Evolutionary conservation across 1,140 invertebrate genomes (phyloP).

Genomic region (Lasioglossum baleicum): DNA sequence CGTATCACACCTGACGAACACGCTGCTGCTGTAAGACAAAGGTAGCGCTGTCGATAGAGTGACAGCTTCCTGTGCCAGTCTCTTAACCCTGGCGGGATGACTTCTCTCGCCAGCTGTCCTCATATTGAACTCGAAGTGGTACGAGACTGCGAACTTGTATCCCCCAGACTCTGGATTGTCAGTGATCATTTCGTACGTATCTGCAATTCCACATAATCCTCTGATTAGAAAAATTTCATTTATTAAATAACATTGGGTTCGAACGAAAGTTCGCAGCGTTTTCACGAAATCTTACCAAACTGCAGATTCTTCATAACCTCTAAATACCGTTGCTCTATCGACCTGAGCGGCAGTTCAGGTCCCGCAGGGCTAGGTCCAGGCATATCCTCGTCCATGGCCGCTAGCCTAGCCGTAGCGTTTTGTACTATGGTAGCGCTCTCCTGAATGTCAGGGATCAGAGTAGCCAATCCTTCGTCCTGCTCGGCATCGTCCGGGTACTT

Average conservation of each 20-base stretch:
- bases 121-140: slow-evolving; percentile 95
- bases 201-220: slow-evolving; percentile 77
- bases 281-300: slow-evolving; percentile 84
- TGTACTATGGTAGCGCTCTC: slow-evolving; percentile 89
- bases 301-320: slow-evolving; percentile 93
- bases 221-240: no score
- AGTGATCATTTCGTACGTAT: slow-evolving; percentile 94
- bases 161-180: slow-evolving; percentile 87
- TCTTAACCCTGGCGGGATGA: slow-evolving; percentile 92
- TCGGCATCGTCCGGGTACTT: slow-evolving; percentile 85
- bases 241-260: no score
- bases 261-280: no score
- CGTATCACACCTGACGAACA: slow-evolving; percentile 97
- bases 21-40: slow-evolving; percentile 95
- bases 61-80: slow-evolving; percentile 96
- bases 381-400: slow-evolving; percentile 74
- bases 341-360: slow-evolving; percentile 79
- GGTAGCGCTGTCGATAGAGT: slow-evolving; percentile 96
- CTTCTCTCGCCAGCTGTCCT: slow-evolving; percentile 91
- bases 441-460: slow-evolving; percentile 92
- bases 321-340: slow-evolving; percentile 88
- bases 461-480: slow-evolving; percentile 92
- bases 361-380: slow-evolving; percentile 71
- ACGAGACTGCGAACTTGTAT: slow-evolving; percentile 91
- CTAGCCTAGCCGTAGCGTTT: slow-evolving; percentile 82